Evolutionary conservation across 1,140 invertebrate species (phyloP), one percentile per base, ranked within the genome.

Genomic region (Diorhabda carinulata): DNA sequence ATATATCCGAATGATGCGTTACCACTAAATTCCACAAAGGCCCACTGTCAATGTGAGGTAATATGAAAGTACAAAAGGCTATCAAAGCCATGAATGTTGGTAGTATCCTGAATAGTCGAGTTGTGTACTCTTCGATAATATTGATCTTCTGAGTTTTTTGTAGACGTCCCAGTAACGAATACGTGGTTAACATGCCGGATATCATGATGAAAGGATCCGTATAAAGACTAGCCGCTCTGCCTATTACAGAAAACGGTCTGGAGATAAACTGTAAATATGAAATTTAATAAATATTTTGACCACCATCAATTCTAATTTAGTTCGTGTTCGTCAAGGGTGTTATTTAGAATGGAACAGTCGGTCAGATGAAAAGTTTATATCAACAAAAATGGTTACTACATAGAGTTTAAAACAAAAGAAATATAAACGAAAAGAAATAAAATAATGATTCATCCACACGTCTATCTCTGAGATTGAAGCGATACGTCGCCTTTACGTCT

Each of bases 151-250:
- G 85, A 74, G 79, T 84, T 64, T 71, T 84, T 4, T 86, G 82
- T 4, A 90, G 75, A 73, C 86, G 86, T 70, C 87, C 85, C 6
- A 89, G 73, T 3, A 91, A 85, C 5, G 87, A 87, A 75, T 90
- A 87, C 0, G 89, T 83, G 5, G 90, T 90, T 47, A 92, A 77
- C 47, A 90, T 86, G 5, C 90, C 91, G 61, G 90, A 91, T 52
- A 92, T 82, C 84, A 92, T 89, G 7, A 92, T 86, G 73, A 92
- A 92, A 40, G 89, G 89, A 80, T 92, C 91, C 2, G 91, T 92
- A 73, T 92, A 91, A 3, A 92, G 80, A 74, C 89, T 91, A 0
- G 91, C 90, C 2, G 89, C 90, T 59, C 90, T 83, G 42, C 87
- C 89, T 25, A 91, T 80, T 2, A 91, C 87, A 2, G 89, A 88